Percentiles rank a stretch among this genome's conserved stretches.
These are phyloP conservation scores for Melospiza melodia DNA, from an alignment of 2,113 vertebrate species.

Conservation along the genomic window DNA sequence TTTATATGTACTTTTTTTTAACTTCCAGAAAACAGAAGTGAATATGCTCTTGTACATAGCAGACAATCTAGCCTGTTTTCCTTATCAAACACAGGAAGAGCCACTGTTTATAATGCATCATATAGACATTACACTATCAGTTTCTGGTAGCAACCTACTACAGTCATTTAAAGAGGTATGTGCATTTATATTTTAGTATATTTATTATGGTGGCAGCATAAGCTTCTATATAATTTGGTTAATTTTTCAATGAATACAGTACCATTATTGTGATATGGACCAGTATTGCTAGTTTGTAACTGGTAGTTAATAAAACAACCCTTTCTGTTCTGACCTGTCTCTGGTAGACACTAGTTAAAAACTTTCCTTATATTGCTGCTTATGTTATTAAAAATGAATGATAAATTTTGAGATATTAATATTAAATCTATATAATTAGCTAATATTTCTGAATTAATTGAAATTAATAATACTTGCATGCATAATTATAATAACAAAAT, in stretches of 20 bases:
- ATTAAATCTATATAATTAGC: neutral
- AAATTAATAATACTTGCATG: neutral
- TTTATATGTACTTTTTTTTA: neutral
- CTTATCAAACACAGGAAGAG: conserved; percentile 96
- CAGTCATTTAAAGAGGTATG: conserved; percentile 98
- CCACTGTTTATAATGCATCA: conserved; percentile 99
- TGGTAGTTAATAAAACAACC: neutral
- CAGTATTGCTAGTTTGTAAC: neutral
- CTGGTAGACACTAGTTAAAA: neutral
- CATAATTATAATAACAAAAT: neutral
- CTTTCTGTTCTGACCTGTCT: neutral
- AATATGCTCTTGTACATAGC: conserved; percentile 98
- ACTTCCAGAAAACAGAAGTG: conserved; percentile 92
- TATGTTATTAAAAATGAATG: neutral
- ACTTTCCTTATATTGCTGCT: neutral
- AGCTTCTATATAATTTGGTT: no score
- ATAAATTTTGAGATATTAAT: neutral
- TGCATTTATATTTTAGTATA: conserved; percentile 24
- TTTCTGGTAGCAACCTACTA: conserved; percentile 96
- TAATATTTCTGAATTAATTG: neutral
- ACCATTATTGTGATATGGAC: neutral
- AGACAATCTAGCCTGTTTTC: conserved; percentile 98
- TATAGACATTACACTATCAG: conserved; percentile 97
- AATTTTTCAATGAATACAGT: no score
- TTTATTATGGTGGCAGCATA: no score